A percentile compares a stretch with the other conserved stretches of the same genome.
phyloP scores from a whole-genome alignment of 2,888 invertebrate genomes.

The Poecilobothrus nobilitatus region DNA sequence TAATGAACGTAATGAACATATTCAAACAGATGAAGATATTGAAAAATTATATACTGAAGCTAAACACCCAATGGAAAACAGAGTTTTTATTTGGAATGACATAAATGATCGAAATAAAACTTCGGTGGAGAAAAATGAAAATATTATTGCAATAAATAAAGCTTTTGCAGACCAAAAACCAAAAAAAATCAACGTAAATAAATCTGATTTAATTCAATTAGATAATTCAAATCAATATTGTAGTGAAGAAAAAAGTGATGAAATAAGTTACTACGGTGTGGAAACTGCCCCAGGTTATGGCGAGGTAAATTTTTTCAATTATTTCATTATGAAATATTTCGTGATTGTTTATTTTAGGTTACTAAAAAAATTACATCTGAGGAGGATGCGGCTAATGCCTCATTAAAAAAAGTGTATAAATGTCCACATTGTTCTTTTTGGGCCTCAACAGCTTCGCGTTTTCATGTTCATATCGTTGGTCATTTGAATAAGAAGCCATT shows the following conservation, averaged over 20 bases:
- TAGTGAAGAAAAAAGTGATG: constrained; percentile 33
- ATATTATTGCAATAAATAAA: not conserved
- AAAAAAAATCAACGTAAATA: not conserved
- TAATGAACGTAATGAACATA: constrained; percentile 41
- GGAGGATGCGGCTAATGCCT: constrained; percentile 55
- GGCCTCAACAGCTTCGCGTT: constrained; percentile 86
- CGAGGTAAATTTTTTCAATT: constrained; percentile 35
- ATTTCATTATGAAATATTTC: not conserved
- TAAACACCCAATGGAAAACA: constrained; percentile 71
- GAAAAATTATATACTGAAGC: constrained; percentile 39
- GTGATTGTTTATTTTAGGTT: constrained; percentile 32
- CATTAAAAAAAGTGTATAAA: constrained; percentile 74
- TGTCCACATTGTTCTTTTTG: constrained; percentile 88
- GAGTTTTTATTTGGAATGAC: constrained; percentile 74
- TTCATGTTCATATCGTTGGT: constrained; percentile 88
- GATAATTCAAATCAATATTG: constrained; percentile 15
- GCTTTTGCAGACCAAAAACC: too few relatives aligned
- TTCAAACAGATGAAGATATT: constrained; percentile 33
- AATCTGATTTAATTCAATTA: constrained; percentile 19
- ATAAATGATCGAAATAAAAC: constrained; percentile 34
- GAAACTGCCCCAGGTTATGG: constrained; percentile 48
- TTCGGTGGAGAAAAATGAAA: constrained; percentile 16
- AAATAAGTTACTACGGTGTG: constrained; percentile 45
- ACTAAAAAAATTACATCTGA: constrained; percentile 55
- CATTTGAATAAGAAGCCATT: constrained; percentile 90